phyloP scores from a whole-genome alignment of 2,113 vertebrate genomes.

The Fulmarus glacialis region DNA sequence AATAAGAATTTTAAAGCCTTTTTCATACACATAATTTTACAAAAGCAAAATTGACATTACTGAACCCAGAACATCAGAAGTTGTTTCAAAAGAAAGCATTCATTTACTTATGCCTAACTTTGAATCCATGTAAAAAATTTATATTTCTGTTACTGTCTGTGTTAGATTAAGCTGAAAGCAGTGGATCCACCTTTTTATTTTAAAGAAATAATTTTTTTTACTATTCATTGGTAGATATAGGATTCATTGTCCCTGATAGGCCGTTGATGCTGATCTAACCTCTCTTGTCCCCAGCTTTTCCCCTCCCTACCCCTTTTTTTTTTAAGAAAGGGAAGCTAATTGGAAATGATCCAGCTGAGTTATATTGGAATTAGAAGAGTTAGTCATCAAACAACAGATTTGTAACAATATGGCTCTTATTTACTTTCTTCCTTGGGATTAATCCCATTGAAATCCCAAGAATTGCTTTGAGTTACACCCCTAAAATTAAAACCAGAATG shows the following conservation, averaged over 20 bases:
- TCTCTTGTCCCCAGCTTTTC: neutral
- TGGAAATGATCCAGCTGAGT: neutral
- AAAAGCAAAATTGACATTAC: neutral
- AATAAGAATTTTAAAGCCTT: neutral
- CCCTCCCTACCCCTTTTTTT: neutral
- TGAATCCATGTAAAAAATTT: neutral
- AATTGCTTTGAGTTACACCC: neutral
- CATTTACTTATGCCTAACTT: neutral
- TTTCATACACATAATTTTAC: neutral
- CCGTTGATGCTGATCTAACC: neutral
- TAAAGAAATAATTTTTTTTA: neutral
- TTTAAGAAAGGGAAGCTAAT: neutral
- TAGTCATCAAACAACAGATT: neutral
- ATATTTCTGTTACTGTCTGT: neutral
- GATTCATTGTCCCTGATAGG: neutral
- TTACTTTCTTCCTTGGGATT: neutral
- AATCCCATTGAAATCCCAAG: neutral
- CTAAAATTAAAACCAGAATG: slow-evolving; percentile 16
- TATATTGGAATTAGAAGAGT: neutral
- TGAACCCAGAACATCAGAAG: neutral
- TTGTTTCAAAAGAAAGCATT: neutral
- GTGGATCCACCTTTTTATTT: neutral
- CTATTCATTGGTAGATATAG: neutral
- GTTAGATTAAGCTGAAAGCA: neutral
- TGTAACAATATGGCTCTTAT: neutral